Evolutionary conservation across 2,113 vertebrate species (phyloP).

Genomic region (Patagioenas fasciata): DNA sequence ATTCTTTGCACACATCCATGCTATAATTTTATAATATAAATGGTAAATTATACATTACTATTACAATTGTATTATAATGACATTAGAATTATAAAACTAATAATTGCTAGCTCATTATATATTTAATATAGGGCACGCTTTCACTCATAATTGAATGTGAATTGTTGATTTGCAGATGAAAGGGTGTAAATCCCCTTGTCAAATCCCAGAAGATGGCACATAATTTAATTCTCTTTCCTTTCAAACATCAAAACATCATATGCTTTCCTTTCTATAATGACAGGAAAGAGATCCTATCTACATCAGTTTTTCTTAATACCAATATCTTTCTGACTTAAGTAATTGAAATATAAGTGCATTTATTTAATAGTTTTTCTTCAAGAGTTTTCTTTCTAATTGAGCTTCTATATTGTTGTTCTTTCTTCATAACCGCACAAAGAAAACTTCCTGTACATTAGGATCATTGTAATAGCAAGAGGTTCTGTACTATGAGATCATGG

Average conservation of each 20-base stretch:
- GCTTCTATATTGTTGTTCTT: neutral
- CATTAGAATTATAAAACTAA: neutral
- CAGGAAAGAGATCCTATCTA: neutral
- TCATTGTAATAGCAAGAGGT: neutral
- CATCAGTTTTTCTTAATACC: neutral
- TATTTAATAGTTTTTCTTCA: neutral
- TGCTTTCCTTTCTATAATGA: neutral
- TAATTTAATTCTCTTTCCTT: neutral
- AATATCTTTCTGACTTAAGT: neutral
- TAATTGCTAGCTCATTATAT: neutral
- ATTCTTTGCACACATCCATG: neutral
- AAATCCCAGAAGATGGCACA: neutral
- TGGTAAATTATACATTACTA: neutral
- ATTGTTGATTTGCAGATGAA: conserved; percentile 5
- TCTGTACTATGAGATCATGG: neutral
- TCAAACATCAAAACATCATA: neutral
- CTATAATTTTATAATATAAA: neutral
- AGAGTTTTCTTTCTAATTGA: neutral
- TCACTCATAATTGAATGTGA: neutral
- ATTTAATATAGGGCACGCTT: neutral
- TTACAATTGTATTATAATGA: neutral
- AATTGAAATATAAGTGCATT: neutral
- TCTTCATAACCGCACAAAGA: neutral
- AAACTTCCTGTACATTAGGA: neutral
- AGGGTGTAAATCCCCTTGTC: neutral